Evolutionary conservation across 2,797 vertebrate genomes (phyloP).

Genomic region (Capromys pilorides): DNA sequence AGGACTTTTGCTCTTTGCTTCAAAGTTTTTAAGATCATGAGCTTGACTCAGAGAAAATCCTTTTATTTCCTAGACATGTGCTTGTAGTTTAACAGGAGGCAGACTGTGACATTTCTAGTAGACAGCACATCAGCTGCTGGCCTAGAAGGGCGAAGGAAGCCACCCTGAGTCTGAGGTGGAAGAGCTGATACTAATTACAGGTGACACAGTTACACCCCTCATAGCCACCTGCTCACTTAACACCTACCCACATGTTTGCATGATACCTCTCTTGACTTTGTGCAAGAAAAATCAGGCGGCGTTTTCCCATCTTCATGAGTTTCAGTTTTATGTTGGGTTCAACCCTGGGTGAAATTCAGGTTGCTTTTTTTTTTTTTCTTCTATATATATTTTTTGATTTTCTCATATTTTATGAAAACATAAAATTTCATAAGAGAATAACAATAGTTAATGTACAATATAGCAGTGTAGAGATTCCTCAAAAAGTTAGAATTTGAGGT

Average conservation of each 20-base stretch:
- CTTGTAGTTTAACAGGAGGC: conserved; percentile 38
- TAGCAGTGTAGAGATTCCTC: too few species aligned
- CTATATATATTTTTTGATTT: background rate
- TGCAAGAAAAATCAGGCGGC: background rate
- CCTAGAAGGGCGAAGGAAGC: background rate
- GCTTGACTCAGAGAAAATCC: background rate
- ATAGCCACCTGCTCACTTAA: background rate
- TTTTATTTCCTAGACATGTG: background rate
- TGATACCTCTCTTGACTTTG: background rate
- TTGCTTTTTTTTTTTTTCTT: background rate
- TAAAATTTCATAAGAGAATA: background rate
- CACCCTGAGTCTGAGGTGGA: background rate
- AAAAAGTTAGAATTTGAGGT: too few species aligned
- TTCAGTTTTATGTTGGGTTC: background rate
- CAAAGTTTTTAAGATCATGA: background rate
- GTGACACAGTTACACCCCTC: background rate
- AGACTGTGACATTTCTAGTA: background rate
- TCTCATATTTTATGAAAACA: background rate
- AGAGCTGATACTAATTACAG: background rate
- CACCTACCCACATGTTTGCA: too few species aligned
- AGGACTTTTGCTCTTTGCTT: background rate
- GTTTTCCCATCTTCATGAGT: background rate
- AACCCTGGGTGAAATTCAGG: background rate
- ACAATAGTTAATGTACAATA: background rate
- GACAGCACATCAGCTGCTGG: background rate